A percentile compares a stretch with the other conserved stretches of the same genome.
Evolutionary conservation across 2,113 vertebrate species (phyloP).

Genomic region (Synodontis membranacea): DNA sequence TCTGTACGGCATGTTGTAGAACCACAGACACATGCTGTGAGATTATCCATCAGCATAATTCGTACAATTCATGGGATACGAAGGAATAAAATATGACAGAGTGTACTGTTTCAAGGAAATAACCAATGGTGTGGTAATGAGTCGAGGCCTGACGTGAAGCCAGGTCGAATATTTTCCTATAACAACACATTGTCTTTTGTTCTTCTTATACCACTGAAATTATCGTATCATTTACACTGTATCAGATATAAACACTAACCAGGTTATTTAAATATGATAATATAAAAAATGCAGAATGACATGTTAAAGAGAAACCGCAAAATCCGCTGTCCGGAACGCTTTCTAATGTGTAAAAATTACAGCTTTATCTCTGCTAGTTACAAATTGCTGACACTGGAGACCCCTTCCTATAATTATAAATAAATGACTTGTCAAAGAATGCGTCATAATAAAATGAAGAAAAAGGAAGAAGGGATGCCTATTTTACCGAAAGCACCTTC

Average conservation of each 20-base stretch:
- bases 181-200: neutral
- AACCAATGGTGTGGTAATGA: neutral
- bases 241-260: neutral
- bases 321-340: neutral
- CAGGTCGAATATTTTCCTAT: neutral
- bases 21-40: conserved; percentile 7
- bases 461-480: too few relatives aligned
- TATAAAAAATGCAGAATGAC: neutral
- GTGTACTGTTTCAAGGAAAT: neutral
- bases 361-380: too few relatives aligned
- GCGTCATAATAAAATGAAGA: too few relatives aligned
- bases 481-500: too few relatives aligned
- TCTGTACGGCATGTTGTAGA: neutral
- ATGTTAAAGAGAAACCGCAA: neutral
- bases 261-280: neutral
- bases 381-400: neutral
- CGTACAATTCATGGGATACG: neutral
- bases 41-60: neutral
- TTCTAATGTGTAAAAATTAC: too few relatives aligned
- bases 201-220: neutral
- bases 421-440: neutral
- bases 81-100: neutral
- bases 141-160: neutral
- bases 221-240: neutral
- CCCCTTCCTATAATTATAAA: neutral